Evolutionary conservation across 2,888 invertebrate species (phyloP).

Genomic region (Dioctria linearis): DNA sequence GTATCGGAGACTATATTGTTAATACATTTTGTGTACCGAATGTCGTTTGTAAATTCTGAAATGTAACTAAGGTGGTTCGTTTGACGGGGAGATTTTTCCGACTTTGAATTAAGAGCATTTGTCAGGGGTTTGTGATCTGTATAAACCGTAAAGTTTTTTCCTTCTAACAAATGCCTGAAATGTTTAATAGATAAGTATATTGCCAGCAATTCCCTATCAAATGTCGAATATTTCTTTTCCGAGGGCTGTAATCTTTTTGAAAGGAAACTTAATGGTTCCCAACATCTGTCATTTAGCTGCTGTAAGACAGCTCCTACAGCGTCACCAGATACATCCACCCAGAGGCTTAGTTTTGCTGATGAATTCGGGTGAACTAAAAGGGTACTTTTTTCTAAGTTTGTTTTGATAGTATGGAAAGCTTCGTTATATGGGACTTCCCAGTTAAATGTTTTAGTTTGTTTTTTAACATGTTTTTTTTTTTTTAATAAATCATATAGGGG

Average conservation of each 20-base stretch:
- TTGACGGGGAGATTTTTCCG: conserved; percentile 22
- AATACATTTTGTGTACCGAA: conserved; percentile 2
- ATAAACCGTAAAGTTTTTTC: conserved; percentile 44
- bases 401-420: no score
- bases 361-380: conserved; percentile 1
- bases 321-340: conserved; percentile 40
- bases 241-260: conserved; percentile 63
- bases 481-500: no score
- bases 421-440: no score
- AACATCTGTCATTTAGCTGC: conserved; percentile 60
- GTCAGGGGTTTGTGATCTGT: conserved; percentile 51
- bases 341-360: not conserved
- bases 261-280: conserved; percentile 67
- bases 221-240: conserved; percentile 64
- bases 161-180: conserved; percentile 57
- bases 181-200: conserved; percentile 63
- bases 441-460: no score
- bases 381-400: no score
- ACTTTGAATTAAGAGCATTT: not conserved
- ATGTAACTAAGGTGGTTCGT: conserved; percentile 3
- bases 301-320: conserved; percentile 59
- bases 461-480: no score
- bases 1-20: conserved; percentile 39
- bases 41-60: conserved; percentile 23
- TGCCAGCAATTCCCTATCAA: conserved; percentile 67